Base-by-base conservation (phyloP, 2,797 vertebrate genomes). In the Clarias fuscus region DNA sequence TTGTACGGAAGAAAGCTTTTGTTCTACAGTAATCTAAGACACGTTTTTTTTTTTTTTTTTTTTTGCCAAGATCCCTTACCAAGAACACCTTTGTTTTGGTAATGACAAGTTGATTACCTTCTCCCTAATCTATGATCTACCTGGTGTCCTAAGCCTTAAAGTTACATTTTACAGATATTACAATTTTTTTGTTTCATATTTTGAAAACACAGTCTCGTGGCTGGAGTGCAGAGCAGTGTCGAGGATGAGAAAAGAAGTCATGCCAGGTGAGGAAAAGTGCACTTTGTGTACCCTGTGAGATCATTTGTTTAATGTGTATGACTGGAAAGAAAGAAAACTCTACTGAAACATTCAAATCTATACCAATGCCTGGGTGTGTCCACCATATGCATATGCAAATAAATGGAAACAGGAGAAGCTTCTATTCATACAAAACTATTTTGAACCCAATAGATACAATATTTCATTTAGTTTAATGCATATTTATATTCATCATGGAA, bases 331-430 rank as follows among this genome's bases (percentile, higher is more conserved):
- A 17, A 78, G 24, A 40, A 24, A 43, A 80, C 22, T 86, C 80
- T 86, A n/a, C 22, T 86, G 33, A 78, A 24, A 75, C 64, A 83
- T 83, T 83, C 85, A 83, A 83, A 86, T 83, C 24, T 30, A 20
- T 20, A 27, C 17, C 86, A 86, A 22, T 78, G 86, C 62, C 53
- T 67, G 82, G 81, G 64, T 83, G 73, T 70, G 43, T 33, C 56
- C 64, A 61, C 64, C 83, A 83, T 13, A 53, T 53, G 48, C 72
- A 70, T 53, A 83, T 86, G 85, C 72, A 82, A 86, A 82, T 43
- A 70, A 82, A 64, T 27, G 24, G 40, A 61, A 27, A 65, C 7
- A 68, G 24, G 18, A 82, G 30, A 68, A 58, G 64, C 78, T 83
- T 83, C 70, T 81, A 58, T 58, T 75, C n/a, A 83, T 61, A 61